Evolutionary conservation across 1,140 invertebrate species (phyloP), one percentile per base, ranked within the genome.

Genomic region (Stenopsyche tienmushanensis): DNA sequence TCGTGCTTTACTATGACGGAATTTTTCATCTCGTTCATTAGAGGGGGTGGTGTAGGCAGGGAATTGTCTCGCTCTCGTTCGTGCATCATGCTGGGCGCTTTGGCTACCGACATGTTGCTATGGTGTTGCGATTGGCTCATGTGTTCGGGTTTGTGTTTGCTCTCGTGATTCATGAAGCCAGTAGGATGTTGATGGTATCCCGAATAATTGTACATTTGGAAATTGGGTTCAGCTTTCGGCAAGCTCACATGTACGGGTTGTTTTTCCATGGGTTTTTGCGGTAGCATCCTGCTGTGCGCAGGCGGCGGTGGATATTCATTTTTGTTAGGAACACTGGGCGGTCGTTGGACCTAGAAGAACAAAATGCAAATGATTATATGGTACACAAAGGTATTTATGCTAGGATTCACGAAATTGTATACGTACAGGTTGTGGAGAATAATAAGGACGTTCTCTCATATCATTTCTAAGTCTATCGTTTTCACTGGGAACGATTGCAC

Each of bases 1-100:
- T 90, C 88, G 74, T 90, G 88, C 76, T 90, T 90, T 18, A 90
- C 88, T 75, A 90, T 90, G 69, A 90, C 89, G 72, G 88, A 88
- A 73, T 84, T 89, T 72, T 90, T 90, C 66, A 85, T 78, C 77
- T 90, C 88, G 69, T 83, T 82, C 52, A 88, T 76, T 1, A 88
- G 71, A 5, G 82, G 83, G 50, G 86, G 83, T 13, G 84, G 85
- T 65, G 83, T 86, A 24, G 84, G 82, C 24, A 85, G 73, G 17
- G 83, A 76, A 63, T 75, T 77, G 64, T 85, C 84, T 71, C 83
- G 78, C 23, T 86, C 82, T 60, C 80, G 74, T 10, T 82, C 81
- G 45, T 77, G 73, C n/a, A n/a, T n/a, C n/a, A 75, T 73, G 1
- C 76, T 74, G 1, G 72, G 64, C 39, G 73, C 72, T 69, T 83